Conservation (phyloP, 1,140 invertebrate species). For the Drosophila pseudoobscura region DNA sequence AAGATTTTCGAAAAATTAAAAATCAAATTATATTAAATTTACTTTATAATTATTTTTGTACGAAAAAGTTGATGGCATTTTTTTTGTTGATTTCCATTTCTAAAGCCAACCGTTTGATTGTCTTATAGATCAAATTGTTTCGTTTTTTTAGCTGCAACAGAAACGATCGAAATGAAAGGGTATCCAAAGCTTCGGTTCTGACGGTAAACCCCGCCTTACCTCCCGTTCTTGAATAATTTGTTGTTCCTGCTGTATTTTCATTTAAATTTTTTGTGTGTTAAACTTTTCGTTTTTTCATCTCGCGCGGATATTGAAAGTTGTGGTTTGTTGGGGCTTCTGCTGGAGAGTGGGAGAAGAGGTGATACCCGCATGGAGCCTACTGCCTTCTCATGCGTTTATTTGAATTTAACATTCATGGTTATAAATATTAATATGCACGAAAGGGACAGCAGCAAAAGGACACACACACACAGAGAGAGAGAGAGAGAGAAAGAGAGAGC, state of each 20-base stretch:
- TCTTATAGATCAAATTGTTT: no score
- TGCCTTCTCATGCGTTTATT: constrained; percentile 66
- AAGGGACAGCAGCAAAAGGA: constrained; percentile 6
- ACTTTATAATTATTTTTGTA: no score
- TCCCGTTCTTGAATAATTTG: constrained; percentile 27
- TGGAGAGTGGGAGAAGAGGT: not conserved
- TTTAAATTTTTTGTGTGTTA: constrained; percentile 32
- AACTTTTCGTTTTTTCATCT: constrained; percentile 37
- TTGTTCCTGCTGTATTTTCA: constrained; percentile 28
- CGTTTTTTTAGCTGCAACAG: no score
- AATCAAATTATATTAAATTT: no score
- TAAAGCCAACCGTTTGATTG: no score
- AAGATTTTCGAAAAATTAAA: no score
- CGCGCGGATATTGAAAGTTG: constrained; percentile 76
- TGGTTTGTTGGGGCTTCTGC: constrained; percentile 49
- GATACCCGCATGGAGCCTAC: constrained; percentile 1
- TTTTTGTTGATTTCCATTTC: no score
- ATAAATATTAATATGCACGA: constrained; percentile 73
- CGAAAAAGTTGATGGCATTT: no score
- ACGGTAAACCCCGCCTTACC: no score
- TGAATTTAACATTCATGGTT: constrained; percentile 71
- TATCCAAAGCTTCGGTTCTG: no score
- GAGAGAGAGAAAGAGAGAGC: not conserved
- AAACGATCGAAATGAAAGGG: no score
- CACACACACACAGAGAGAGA: no score